Conservation (phyloP, 2,888 invertebrate species). For the Coelogynopora nodosa region DNA sequence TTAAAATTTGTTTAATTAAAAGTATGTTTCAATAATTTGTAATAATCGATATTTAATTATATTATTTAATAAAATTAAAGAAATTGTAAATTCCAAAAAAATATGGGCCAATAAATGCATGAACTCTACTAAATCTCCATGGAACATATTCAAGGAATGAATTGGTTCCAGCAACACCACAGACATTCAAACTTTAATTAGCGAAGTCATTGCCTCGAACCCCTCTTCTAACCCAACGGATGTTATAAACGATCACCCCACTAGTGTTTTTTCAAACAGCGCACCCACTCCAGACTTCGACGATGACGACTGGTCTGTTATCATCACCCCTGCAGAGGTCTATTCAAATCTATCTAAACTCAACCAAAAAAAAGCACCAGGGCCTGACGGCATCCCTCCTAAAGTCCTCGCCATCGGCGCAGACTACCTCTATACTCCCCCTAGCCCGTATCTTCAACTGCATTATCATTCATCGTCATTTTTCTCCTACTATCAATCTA, state of each 20-base stretch:
- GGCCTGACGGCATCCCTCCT: constrained; percentile 7
- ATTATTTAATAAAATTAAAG: no score
- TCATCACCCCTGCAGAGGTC: neutral
- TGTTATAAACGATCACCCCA: neutral
- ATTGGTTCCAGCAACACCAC: neutral
- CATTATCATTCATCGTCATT: neutral
- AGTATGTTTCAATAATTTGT: no score
- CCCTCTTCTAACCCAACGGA: constrained; percentile 1
- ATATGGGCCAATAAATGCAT: neutral
- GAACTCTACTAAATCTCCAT: constrained; percentile 28
- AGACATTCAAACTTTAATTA: neutral
- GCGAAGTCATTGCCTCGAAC: neutral
- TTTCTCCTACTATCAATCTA: neutral
- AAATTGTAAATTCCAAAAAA: neutral
- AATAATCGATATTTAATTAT: no score
- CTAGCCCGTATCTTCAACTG: neutral
- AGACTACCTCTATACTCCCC: neutral
- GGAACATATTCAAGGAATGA: constrained; percentile 15
- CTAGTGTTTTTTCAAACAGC: neutral
- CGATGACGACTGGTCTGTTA: constrained; percentile 1
- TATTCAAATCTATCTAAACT: constrained; percentile 28
- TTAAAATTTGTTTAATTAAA: no score
- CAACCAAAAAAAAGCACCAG: neutral
- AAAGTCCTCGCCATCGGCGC: constrained; percentile 14
- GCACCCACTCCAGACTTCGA: neutral